Evolutionary conservation across 2,888 invertebrate species (phyloP), one percentile per base, ranked within the genome.

Genomic region (Dastarcus helophoroides): DNA sequence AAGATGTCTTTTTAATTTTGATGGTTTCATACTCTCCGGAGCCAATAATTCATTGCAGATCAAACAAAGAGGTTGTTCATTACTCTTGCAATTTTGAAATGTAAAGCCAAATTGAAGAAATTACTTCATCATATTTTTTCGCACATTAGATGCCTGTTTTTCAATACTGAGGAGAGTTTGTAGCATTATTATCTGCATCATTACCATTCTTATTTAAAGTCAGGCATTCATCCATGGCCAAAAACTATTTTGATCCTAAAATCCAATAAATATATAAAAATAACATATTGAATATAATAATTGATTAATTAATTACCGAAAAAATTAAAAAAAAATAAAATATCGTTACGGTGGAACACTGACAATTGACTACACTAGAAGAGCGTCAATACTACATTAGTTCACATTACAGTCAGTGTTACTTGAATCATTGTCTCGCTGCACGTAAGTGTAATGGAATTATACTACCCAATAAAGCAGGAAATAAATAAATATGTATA

Each of bases 11-110:
- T 36, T 35, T 25, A 43, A 31, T 42, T 47, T 47, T 27, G 37
- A 32, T 35, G 42, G 44, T 36, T 43, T 44, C 41, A 47, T 46
- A 28, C 41, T 40, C 24, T 38, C 36, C 29, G 34, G 29, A 29
- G 43, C 33, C 32, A 46, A 41, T 22, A 35, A 13, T 39, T 42
- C 41, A 26, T 37, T 35, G 31, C 41, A 46, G 26, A 43, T 42
- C 22, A 46, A 32, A 33, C 41, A 46, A 16, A 38, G 34, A 21
- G 44, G 43, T 35, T 37, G 26, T 33, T 39, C 37, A 26, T 40
- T 35, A 24, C 33, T 35, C 4, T 42, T 31, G 14, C 19, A 10
- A 33, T 21, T 22, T 23, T 23, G 9, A 30, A 23, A 36, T 27
- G 33, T 41, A 30, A 44, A 44, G 17, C 37, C 39, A 28, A 30